A percentile compares a stretch with the other conserved stretches of the same genome.
Evolutionary conservation across 1,140 invertebrate genomes (phyloP).

Genomic region (Lasioglossum baleicum): DNA sequence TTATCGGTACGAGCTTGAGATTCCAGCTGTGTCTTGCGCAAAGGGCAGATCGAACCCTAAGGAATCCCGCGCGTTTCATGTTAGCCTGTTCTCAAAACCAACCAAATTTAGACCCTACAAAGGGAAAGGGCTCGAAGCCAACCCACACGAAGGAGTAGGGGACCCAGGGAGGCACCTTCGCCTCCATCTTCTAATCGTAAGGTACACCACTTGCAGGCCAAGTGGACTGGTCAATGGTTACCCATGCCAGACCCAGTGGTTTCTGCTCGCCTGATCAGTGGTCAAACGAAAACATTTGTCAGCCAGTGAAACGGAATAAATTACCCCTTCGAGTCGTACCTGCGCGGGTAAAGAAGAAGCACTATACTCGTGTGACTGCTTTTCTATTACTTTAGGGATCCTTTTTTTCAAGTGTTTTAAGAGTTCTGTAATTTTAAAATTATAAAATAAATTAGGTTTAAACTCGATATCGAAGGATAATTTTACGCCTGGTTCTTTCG

Average conservation of each 20-base stretch:
- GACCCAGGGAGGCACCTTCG: neutral
- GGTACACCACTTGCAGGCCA: no score
- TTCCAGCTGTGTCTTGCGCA: no score
- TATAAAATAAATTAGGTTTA: no score
- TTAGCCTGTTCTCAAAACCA: conserved; percentile 69
- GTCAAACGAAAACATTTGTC: conserved; percentile 65
- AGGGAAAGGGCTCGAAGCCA: conserved; percentile 49
- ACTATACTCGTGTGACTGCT: no score
- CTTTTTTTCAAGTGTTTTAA: no score
- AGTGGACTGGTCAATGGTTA: conserved; percentile 55
- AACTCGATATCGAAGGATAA: no score
- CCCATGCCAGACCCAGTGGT: neutral
- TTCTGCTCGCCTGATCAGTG: conserved; percentile 66
- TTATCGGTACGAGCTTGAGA: no score
- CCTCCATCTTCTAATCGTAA: conserved; percentile 3
- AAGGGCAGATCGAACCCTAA: conserved; percentile 48
- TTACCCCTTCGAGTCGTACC: neutral
- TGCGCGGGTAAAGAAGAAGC: no score
- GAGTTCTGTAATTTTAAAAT: no score
- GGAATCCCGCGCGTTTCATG: conserved; percentile 41
- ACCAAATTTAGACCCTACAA: conserved; percentile 65
- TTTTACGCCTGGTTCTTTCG: no score
- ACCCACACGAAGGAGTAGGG: conserved; percentile 1
- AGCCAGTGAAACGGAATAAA: conserved; percentile 49
- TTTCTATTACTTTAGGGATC: no score